Evolutionary conservation across 2,113 vertebrate genomes (phyloP).

Genomic region (Brienomyrus longianalis): DNA sequence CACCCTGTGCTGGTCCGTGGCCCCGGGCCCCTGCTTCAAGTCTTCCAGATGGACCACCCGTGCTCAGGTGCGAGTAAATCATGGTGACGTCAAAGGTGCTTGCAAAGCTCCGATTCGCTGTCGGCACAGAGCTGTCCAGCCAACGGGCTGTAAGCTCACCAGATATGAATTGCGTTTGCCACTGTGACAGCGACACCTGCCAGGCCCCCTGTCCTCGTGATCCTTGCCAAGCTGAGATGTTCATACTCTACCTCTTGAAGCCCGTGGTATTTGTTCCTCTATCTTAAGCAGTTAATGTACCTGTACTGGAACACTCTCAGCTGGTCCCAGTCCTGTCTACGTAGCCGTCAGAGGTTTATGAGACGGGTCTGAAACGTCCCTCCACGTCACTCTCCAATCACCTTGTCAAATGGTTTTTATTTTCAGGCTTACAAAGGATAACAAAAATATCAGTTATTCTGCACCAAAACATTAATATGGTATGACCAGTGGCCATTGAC

Average conservation of each 20-base stretch:
- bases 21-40: conserved; percentile 41
- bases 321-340: too few species aligned
- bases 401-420: not conserved
- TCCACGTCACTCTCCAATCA: not conserved
- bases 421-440: not conserved
- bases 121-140: not conserved
- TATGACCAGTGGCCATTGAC: not conserved
- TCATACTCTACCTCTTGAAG: not conserved
- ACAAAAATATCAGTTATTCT: not conserved
- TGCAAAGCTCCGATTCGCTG: not conserved
- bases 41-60: conserved; percentile 44
- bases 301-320: not conserved
- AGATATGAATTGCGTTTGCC: not conserved
- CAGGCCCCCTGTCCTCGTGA: not conserved
- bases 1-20: conserved; percentile 61
- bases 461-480: not conserved
- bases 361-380: not conserved
- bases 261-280: not conserved
- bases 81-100: not conserved
- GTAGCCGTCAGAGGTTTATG: not conserved
- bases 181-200: not conserved
- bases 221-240: not conserved
- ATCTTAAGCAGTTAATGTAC: not conserved
- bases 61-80: not conserved
- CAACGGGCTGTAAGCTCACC: not conserved